Percentiles rank a stretch among this genome's conserved stretches.
phyloP scores from a whole-genome alignment of 2,888 invertebrate species.

The Protodeltote pygarga region DNA sequence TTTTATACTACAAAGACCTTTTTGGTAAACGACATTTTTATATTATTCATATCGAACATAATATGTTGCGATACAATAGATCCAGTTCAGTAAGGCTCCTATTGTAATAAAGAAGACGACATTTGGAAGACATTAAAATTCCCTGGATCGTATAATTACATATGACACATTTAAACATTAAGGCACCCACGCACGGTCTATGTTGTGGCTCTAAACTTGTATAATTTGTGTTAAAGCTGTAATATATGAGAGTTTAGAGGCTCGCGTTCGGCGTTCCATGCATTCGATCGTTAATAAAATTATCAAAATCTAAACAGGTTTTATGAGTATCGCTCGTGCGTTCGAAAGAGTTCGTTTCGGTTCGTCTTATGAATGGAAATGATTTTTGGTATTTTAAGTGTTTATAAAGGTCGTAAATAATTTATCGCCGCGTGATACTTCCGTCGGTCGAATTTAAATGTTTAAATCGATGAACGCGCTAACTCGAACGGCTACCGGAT shows the following conservation, averaged over 20 bases:
- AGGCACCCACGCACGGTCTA: conserved; percentile 82
- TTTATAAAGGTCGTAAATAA: conserved; percentile 85
- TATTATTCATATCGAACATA: conserved; percentile 69
- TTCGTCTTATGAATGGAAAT: conserved; percentile 84
- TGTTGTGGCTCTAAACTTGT: conserved; percentile 85
- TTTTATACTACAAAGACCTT: conserved; percentile 30
- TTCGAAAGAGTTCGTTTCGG: conserved; percentile 72
- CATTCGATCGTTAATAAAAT: conserved; percentile 86
- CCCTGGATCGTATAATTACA: conserved; percentile 84
- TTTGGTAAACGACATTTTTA: conserved; percentile 36
- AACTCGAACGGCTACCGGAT: conserved; percentile 79
- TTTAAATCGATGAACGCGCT: conserved; percentile 73
- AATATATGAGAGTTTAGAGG: conserved; percentile 84
- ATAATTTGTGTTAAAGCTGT: conserved; percentile 87
- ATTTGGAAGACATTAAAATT: conserved; percentile 85
- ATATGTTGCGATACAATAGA: conserved; percentile 77
- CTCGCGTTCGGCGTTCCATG: conserved; percentile 78
- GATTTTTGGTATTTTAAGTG: conserved; percentile 85
- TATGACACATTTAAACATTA: conserved; percentile 86
- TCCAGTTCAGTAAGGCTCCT: conserved; percentile 76
- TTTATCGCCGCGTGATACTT: conserved; percentile 85
- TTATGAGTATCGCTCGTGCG: conserved; percentile 80
- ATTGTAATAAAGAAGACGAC: conserved; percentile 84
- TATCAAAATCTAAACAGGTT: conserved; percentile 87
- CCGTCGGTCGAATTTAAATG: conserved; percentile 80